Evolutionary conservation across 2,113 vertebrate genomes (phyloP).

Genomic region (Psammodynastes pulverulentus): DNA sequence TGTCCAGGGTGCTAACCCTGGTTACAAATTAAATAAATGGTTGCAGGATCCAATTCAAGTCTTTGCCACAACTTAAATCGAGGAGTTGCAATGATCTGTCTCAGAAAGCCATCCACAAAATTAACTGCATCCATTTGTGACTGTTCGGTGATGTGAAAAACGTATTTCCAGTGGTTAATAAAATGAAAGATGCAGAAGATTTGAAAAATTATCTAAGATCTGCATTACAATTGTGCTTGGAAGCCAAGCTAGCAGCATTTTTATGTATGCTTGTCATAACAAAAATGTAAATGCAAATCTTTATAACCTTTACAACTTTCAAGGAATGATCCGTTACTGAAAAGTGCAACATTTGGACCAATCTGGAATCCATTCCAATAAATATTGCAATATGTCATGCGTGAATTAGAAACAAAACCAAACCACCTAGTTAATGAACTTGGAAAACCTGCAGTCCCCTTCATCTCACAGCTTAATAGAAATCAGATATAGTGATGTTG

Average conservation of each 20-base stretch:
- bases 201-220: neutral
- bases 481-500: conserved; percentile 53
- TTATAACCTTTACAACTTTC: conserved; percentile 10
- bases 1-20: neutral
- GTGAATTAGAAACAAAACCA: conserved; percentile 56
- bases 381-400: conserved; percentile 23
- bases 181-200: neutral
- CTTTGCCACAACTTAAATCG: neutral
- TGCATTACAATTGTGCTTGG: neutral
- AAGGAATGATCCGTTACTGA: conserved; percentile 5
- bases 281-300: conserved; percentile 16
- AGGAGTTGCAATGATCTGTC: neutral
- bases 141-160: neutral
- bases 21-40: neutral
- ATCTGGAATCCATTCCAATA: conserved; percentile 14
- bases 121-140: neutral
- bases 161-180: neutral
- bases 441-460: conserved; percentile 47
- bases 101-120: neutral
- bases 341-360: conserved; percentile 26
- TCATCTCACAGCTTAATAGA: conserved; percentile 52
- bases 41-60: neutral
- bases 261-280: neutral
- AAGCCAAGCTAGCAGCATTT: neutral
- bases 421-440: conserved; percentile 46